A percentile compares a stretch with the other conserved stretches of the same genome.
These are phyloP conservation scores for Melanotaenia nigrans DNA, from an alignment of 2,797 vertebrate genomes.

Conservation along the genomic window DNA sequence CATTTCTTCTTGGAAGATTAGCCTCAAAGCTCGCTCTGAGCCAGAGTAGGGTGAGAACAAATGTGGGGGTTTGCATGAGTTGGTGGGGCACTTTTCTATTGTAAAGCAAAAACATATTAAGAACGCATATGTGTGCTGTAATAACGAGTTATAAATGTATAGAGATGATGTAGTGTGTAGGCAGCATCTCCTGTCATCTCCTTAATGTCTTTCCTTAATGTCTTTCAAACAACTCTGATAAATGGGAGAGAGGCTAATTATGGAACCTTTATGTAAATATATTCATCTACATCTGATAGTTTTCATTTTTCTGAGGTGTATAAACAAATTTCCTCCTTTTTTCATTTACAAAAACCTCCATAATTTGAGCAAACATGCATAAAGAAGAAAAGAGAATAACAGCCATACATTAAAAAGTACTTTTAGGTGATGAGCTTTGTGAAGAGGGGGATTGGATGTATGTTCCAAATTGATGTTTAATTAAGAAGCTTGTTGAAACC, in stretches of 20 bases:
- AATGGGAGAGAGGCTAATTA: conserved; percentile 59
- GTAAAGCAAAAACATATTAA: not conserved
- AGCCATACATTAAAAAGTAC: not conserved
- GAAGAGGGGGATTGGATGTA: conserved; percentile 58
- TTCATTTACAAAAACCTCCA: not conserved
- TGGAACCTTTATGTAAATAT: conserved; percentile 61
- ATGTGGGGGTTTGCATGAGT: not conserved
- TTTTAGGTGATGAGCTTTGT: conserved; percentile 1
- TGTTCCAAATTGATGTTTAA: conserved; percentile 81
- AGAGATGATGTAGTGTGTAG: conserved; percentile 6
- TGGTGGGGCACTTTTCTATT: not conserved
- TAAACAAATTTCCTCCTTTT: conserved; percentile 31
- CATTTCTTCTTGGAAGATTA: conserved; percentile 60
- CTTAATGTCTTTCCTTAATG: conserved; percentile 29
- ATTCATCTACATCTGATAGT: conserved; percentile 54
- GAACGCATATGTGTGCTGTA: not conserved
- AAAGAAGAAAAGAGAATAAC: conserved; percentile 1
- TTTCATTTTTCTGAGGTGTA: conserved; percentile 43
- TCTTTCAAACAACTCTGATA: conserved; percentile 45
- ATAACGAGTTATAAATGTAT: conserved; percentile 2
- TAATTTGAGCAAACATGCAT: not conserved
- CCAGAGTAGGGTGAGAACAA: conserved; percentile 23
- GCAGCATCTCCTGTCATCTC: conserved; percentile 20
- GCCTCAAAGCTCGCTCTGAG: conserved; percentile 45
- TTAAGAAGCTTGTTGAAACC: conserved; percentile 80